These are phyloP conservation scores for Scaptomyza parva DNA, from an alignment of 2,888 invertebrate genomes.

Conservation along the genomic window DNA sequence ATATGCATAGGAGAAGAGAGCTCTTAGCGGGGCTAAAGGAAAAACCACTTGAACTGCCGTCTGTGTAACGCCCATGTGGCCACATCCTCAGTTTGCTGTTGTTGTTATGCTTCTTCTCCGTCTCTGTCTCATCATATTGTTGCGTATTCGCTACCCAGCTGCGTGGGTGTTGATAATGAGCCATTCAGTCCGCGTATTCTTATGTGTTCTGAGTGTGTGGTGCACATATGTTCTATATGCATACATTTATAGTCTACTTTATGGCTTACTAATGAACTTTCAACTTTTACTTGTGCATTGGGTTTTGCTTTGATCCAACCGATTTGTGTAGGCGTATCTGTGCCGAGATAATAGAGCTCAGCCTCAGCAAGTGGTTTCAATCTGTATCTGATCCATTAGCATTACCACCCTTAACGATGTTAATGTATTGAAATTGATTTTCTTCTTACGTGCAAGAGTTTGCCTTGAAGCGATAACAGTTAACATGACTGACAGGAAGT, in stretches of 20 bases:
- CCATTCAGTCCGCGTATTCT: constrained; percentile 54
- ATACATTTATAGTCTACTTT: constrained; percentile 76
- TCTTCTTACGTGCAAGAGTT: not conserved
- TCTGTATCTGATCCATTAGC: constrained; percentile 23
- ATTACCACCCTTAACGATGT: constrained; percentile 11
- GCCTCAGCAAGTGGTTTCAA: constrained; percentile 13
- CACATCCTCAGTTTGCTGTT: constrained; percentile 40
- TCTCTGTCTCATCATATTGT: constrained; percentile 8
- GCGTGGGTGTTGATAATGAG: constrained; percentile 75
- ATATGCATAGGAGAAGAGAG: constrained; percentile 5
- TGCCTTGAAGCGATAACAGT: not conserved
- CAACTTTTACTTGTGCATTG: constrained; percentile 62
- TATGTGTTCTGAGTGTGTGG: constrained; percentile 24
- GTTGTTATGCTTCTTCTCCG: constrained; percentile 28
- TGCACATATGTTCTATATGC: constrained; percentile 52
- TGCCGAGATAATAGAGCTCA: constrained; percentile 25
- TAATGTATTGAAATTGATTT: constrained; percentile 23
- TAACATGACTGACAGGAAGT: not conserved
- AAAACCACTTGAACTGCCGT: constrained; percentile 72
- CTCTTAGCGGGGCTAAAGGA: constrained; percentile 58
- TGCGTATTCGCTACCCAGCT: constrained; percentile 38
- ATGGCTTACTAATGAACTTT: constrained; percentile 80
- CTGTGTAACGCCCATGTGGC: constrained; percentile 40
- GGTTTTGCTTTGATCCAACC: constrained; percentile 60
- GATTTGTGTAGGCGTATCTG: constrained; percentile 30